Conservation (phyloP, 2,113 vertebrate genomes). For the Sander lucioperca region DNA sequence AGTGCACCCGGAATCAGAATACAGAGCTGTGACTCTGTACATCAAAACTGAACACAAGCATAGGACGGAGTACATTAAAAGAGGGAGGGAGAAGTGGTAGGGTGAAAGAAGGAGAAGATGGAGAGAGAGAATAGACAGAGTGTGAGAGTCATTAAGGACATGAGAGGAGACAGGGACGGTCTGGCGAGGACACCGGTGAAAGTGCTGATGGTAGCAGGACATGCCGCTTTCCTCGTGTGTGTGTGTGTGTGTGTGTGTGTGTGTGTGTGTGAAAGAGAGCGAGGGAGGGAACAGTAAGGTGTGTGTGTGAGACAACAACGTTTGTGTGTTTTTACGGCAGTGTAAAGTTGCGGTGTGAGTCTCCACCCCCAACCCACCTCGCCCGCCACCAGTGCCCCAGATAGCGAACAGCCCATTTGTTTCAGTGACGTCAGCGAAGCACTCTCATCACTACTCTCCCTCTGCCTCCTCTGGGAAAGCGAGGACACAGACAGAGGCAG, state of each 20-base stretch:
- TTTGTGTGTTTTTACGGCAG: slow-evolving; percentile 6
- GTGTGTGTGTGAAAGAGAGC: slow-evolving; percentile 5
- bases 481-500: slow-evolving; percentile 13
- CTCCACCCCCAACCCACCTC: slow-evolving; percentile 10
- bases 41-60: slow-evolving; percentile 21
- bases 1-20: slow-evolving; percentile 33
- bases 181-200: slow-evolving; percentile 67
- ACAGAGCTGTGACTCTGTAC: slow-evolving; percentile 26
- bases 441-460: slow-evolving; percentile 14
- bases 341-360: slow-evolving; percentile 34
- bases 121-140: slow-evolving; percentile 10
- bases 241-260: not conserved
- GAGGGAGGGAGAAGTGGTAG: not conserved
- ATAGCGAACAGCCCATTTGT: slow-evolving; percentile 65
- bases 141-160: slow-evolving; percentile 63
- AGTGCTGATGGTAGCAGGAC: slow-evolving; percentile 74
- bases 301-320: not conserved
- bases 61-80: not conserved
- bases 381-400: slow-evolving; percentile 51
- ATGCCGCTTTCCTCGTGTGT: not conserved
- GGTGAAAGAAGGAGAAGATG: not conserved
- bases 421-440: slow-evolving; percentile 59
- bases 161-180: slow-evolving; percentile 57
- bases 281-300: slow-evolving; percentile 1
- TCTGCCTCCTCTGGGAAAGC: slow-evolving; percentile 4